Base-by-base conservation (phyloP, 1,140 invertebrate genomes). In the Drosophila mauritiana region DNA sequence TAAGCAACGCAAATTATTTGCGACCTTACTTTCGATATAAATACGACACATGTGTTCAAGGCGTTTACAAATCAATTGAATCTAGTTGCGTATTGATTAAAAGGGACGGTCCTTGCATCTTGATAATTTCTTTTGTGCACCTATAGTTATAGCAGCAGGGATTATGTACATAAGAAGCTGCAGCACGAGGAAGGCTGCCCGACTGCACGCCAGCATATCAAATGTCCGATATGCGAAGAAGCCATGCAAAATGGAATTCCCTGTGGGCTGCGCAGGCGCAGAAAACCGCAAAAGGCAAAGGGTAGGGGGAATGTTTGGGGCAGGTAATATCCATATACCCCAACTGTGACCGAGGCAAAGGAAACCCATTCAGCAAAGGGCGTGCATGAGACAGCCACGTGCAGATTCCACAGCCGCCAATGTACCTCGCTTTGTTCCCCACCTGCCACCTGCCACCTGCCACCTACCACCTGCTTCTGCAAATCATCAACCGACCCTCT, bases 261-360 rank as follows among this genome's bases (percentile, higher is more conserved):
- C 62, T 53, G 80, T 78, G 61, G 77, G 82, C 61, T 88, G 80
- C 83, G 82, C 82, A 83, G 82, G 82, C 82, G 82, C 75, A 86
- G 42, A 48, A 76, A 80, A 83, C 80, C 80, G 31, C 80, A 88
- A 54, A 73, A 61, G 61, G 52, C 48, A 31, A 45, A 22, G 52
- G 43, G 46, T 31, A 43, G 25, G 5, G 34, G 46, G 10, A 39
- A 49, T 34, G 34, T 6, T 10, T 17, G 45, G 6, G 12, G 25
- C n/a, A 27, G 25, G 25, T 8, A 0, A 34, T 11, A 17, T 51
- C 27, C 27, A 51, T 46, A 46, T 27, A 11, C 22, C 36, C 59
- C 64, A 49, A 25, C 25, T 27, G 61, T 53, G 46, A 53, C 62
- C 61, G 31, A 20, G 27, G 45, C 59, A 65, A 68, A 52, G 61